Base-by-base conservation (phyloP, 2,797 vertebrate genomes). In the Esox masquinongy region DNA sequence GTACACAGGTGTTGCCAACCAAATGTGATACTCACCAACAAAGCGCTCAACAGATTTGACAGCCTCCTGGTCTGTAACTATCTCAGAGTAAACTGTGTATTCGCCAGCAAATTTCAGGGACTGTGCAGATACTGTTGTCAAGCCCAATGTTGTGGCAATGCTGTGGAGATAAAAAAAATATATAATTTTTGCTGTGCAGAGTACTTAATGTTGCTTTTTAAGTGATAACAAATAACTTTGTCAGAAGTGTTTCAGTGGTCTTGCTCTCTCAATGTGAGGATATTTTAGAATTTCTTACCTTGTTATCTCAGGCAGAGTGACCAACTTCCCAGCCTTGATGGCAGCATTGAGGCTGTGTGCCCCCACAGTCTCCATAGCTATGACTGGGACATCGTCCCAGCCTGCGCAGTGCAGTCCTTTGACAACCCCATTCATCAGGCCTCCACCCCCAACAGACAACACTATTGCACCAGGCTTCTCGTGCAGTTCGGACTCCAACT, bases 381-480 rank as follows among this genome's bases (percentile, higher is more conserved):
- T 2, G 4, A 98, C 75, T 68, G 96, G 96, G 63, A 97, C 89
- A 0, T 96, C 95, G 61, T 82, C 91, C 97, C 97, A 99, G 72
- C 89, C 92, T 47, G 94, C 96, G 0, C 92, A 90, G 0, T 71
- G 84, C 86, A 98, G 90, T 5, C 97, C 97, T 0, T 94, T 92
- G 68, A 94, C 93, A 0, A 97, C 94, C 0, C 96, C 96, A 0
- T 95, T 94, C 81, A 99, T 91, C 76, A 98, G 94, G 9, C 96
- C 97, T 2, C 96, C 96, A 0, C 97, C 97, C 0, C 97, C 97
- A 68, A 97, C 96, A 0, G 96, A 92, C 89, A 98, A 82, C 84
- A 97, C 92, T 0, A 98, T 78, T 2, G 93, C 96, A 0, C 93
- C 96, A 0, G 97, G 97, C 85, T 95, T 96, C 80, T 84, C 76